Base-by-base conservation (phyloP, 2,888 invertebrate species). In the Diloba caeruleocephala region DNA sequence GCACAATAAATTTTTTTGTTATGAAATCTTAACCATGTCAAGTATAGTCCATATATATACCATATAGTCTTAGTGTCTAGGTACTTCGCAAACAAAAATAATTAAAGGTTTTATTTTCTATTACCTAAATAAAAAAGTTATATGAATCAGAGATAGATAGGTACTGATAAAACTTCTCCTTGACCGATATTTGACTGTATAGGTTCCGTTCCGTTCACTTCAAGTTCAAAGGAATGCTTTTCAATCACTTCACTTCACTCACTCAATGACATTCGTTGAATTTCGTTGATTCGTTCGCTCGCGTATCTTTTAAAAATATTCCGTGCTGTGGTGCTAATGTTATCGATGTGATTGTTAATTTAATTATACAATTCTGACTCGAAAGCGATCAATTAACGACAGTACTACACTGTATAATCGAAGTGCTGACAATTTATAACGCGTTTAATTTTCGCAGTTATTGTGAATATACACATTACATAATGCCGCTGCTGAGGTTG, bases 401-500 rank as follows among this genome's bases (percentile, higher is more conserved):
- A 48, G 32, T 31, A 39, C 37, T 41, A 17, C 31, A 33, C 37
- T 25, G 29, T 44, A 12, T 38, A 36, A 43, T 33, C 36, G 3
- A 25, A 50, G 54, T 53, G 54, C 37, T 41, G 28, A 32, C 8
- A 42, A 54, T 57, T 43, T 25, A 44, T 34, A 43, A 39, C 17
- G 45, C 33, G 65, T 64, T 41, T 50, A 33, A 53, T 56, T 65
- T 39, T 50, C 32, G 31, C 67, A 49, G 58, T 67, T 72, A 63
- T 59, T 69, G 76, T 84, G 79, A 81, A 82, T 79, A 85, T 85
- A 84, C 82, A 85, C 82, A 92, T 92, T 92, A 92, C 92, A 92
- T 92, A 93, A 93, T 93, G 92, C 91, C 92, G 71, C 78, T 94
- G 73, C 79, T 94, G 54, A 88, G 88, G 67, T 80, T 93, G 65